Evolutionary conservation across 2,888 invertebrate genomes (phyloP).

Genomic region (Sinopyrophorus schimmeli): DNA sequence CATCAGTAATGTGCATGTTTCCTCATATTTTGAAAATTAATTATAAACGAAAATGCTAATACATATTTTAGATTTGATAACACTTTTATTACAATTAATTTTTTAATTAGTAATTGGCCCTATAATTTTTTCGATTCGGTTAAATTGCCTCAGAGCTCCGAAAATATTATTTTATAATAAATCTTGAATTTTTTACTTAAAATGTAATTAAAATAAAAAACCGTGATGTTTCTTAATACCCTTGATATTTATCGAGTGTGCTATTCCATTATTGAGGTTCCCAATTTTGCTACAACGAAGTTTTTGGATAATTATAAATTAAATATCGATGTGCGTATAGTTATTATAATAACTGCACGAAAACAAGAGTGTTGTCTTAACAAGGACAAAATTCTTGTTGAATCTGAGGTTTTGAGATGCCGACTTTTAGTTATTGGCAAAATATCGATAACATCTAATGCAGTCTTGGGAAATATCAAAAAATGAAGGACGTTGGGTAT

Average conservation of each 20-base stretch:
- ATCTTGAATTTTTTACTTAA: too few relatives aligned
- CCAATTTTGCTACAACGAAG: conserved; percentile 17
- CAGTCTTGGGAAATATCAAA: background rate
- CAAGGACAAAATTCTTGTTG: too few relatives aligned
- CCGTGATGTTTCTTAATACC: conserved; percentile 14
- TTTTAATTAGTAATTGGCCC: too few relatives aligned
- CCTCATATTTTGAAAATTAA: too few relatives aligned
- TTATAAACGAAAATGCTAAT: too few relatives aligned
- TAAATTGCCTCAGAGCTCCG: too few relatives aligned
- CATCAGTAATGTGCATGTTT: too few relatives aligned
- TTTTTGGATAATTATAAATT: conserved; percentile 14
- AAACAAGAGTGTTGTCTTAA: conserved; percentile 3
- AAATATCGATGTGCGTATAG: conserved; percentile 9
- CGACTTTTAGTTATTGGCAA: conserved; percentile 3
- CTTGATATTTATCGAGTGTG: conserved; percentile 17
- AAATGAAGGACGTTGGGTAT: background rate
- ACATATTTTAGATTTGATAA: too few relatives aligned
- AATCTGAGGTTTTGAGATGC: background rate
- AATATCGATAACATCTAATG: conserved; percentile 11
- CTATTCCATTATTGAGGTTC: conserved; percentile 16
- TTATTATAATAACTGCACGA: conserved; percentile 8
- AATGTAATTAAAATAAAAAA: conserved; percentile 3
- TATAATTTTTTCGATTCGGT: too few relatives aligned
- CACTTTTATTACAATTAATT: too few relatives aligned
- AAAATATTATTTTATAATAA: too few relatives aligned